Percentiles rank a stretch among this genome's conserved stretches.
phyloP scores from a whole-genome alignment of 37 sponge, comb jelly and placozoan genomes.

The Chondrilla cf. caribensis region DNA sequence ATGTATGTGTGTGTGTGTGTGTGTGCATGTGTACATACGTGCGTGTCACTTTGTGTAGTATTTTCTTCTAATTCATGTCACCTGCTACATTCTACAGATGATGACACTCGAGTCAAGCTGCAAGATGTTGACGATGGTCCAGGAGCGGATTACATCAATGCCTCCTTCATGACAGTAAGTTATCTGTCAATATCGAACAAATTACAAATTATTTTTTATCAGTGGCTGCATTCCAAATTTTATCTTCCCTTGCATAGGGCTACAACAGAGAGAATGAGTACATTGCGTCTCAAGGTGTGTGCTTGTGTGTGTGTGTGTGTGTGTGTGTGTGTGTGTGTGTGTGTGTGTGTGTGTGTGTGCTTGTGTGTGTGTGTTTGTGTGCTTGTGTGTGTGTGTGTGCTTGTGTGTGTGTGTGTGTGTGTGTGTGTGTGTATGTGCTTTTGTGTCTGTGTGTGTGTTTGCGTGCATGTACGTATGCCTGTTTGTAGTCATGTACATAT shows the following conservation, averaged over 20 bases:
- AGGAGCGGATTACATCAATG: slow-evolving; percentile 73
- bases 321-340: neutral
- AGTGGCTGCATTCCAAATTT: neutral
- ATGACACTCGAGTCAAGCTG: slow-evolving; percentile 52
- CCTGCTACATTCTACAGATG: slow-evolving; percentile 41
- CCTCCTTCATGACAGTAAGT: slow-evolving; percentile 65
- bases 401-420: too few species aligned
- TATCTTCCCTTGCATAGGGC: slow-evolving; percentile 35
- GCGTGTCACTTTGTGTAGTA: neutral
- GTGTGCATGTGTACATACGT: neutral
- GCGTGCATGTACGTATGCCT: too few species aligned
- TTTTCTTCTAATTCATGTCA: neutral
- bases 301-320: neutral
- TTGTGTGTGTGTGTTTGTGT: too few species aligned
- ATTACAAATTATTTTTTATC: neutral
- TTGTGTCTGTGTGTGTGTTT: too few species aligned
- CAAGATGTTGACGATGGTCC: slow-evolving; percentile 31
- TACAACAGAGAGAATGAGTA: slow-evolving; percentile 74
- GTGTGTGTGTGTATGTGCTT: too few species aligned
- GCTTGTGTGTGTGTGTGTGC: too few species aligned
- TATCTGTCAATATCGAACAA: neutral
- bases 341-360: too few species aligned
- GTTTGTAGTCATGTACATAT: neutral
- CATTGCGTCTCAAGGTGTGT: slow-evolving; percentile 82
- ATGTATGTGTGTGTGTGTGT: neutral